Percentiles rank a stretch among this genome's conserved stretches.
phyloP scores from a whole-genome alignment of 2,113 vertebrate genomes.

The Thinocorus orbignyianus region DNA sequence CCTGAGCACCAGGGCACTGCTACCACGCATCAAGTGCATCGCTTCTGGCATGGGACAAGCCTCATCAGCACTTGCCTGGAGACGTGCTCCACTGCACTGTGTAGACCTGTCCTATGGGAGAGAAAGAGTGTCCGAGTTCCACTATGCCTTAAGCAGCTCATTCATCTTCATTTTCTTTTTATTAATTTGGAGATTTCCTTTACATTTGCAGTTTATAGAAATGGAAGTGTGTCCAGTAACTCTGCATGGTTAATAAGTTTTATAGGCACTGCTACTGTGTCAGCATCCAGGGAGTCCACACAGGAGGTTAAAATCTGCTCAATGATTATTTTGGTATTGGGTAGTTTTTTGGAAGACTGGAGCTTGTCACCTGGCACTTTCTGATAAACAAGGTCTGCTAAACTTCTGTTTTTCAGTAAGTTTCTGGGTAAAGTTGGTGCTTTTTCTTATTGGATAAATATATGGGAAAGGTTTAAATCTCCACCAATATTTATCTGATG shows the following conservation, averaged over 20 bases:
- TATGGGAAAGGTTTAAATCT: background rate
- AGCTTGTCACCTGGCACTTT: background rate
- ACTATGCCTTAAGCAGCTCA: background rate
- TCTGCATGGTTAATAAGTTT: background rate
- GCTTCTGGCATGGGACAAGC: background rate
- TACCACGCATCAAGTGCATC: background rate
- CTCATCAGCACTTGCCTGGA: background rate
- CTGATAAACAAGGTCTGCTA: background rate
- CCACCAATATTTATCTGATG: background rate
- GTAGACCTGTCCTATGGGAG: background rate
- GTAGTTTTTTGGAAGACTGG: background rate
- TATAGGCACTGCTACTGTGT: background rate
- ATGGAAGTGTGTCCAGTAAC: background rate
- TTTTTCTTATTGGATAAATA: background rate
- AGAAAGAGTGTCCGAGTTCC: background rate
- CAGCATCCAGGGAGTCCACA: background rate
- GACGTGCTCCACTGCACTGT: background rate
- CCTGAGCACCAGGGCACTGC: background rate
- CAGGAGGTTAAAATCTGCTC: background rate
- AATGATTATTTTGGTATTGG: background rate
- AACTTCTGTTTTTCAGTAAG: background rate
- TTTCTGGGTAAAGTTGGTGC: background rate
- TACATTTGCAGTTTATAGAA: background rate
- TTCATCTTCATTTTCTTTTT: background rate
- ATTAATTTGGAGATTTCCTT: background rate